These are phyloP conservation scores for Cydia pomonella DNA, from an alignment of 1,140 invertebrate species.

Conservation along the genomic window DNA sequence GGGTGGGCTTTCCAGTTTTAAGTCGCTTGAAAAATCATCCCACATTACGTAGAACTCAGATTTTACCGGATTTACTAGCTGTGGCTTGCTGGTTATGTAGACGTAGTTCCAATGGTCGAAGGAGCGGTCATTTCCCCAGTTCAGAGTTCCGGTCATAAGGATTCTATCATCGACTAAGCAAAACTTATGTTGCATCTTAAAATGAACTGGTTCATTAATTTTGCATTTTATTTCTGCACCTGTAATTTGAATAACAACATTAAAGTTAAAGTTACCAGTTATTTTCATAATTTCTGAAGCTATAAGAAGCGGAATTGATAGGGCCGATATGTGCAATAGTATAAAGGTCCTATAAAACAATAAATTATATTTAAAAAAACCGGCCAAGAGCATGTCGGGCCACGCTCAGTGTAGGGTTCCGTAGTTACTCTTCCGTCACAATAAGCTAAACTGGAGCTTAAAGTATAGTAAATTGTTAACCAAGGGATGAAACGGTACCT, in stretches of 20 bases:
- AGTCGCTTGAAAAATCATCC: conserved; percentile 51
- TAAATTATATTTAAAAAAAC: too few relatives aligned
- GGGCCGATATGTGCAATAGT: too few relatives aligned
- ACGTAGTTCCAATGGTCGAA: conserved; percentile 76
- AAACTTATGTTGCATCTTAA: conserved; percentile 72
- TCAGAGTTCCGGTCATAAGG: conserved; percentile 73
- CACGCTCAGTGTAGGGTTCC: too few relatives aligned
- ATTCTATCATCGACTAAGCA: conserved; percentile 71
- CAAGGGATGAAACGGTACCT: too few relatives aligned
- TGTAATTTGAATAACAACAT: conserved; percentile 43
- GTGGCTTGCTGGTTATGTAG: conserved; percentile 67
- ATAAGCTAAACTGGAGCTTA: too few relatives aligned
- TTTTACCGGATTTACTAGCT: conserved; percentile 66
- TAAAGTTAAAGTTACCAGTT: conserved; percentile 13
- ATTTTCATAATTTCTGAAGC: neutral
- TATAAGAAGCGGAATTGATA: too few relatives aligned
- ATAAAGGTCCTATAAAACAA: too few relatives aligned
- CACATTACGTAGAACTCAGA: conserved; percentile 70
- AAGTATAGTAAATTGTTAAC: too few relatives aligned
- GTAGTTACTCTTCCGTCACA: too few relatives aligned
- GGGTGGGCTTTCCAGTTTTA: conserved; percentile 31
- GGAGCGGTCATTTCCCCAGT: conserved; percentile 73
- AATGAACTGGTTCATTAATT: conserved; percentile 49
- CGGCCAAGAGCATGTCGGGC: too few relatives aligned
- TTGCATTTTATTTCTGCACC: conserved; percentile 72